These are phyloP conservation scores for Cataglyphis rosenhaueri DNA, from an alignment of 2,888 invertebrate genomes.

Conservation along the genomic window DNA sequence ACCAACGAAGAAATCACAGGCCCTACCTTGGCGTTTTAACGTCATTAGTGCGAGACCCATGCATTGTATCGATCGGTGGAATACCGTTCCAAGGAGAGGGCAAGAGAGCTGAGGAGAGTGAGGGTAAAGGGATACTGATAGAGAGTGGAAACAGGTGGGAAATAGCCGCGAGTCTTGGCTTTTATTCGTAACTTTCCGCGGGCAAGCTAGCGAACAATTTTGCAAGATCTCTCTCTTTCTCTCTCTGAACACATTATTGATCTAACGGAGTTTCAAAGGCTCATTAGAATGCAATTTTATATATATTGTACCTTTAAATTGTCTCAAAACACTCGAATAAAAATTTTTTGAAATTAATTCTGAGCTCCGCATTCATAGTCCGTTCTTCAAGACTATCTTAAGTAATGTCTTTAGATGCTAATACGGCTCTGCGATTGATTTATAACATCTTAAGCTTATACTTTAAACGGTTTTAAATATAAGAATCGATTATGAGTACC, in stretches of 20 bases:
- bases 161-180: slow-evolving; percentile 58
- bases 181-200: slow-evolving; percentile 61
- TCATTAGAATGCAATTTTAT: slow-evolving; percentile 44
- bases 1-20: slow-evolving; percentile 80
- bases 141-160: slow-evolving; percentile 48
- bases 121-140: slow-evolving; percentile 24
- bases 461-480: too few relatives aligned
- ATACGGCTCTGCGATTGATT: too few relatives aligned
- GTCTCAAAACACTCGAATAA: not conserved
- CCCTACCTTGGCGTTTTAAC: slow-evolving; percentile 73
- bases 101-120: slow-evolving; percentile 55
- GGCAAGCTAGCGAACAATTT: slow-evolving; percentile 36
- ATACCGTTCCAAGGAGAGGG: slow-evolving; percentile 32
- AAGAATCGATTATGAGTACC: too few relatives aligned
- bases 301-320: slow-evolving; percentile 6
- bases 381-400: too few relatives aligned
- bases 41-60: slow-evolving; percentile 74
- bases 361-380: not conserved
- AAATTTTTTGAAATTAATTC: slow-evolving; percentile 7
- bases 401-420: too few relatives aligned
- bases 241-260: slow-evolving; percentile 24
- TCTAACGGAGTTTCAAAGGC: slow-evolving; percentile 33
- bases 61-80: slow-evolving; percentile 72
- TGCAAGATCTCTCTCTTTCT: slow-evolving; percentile 21
- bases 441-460: too few relatives aligned